These are phyloP conservation scores for Silurus meridionalis DNA, from an alignment of 2,113 vertebrate species.

Conservation along the genomic window DNA sequence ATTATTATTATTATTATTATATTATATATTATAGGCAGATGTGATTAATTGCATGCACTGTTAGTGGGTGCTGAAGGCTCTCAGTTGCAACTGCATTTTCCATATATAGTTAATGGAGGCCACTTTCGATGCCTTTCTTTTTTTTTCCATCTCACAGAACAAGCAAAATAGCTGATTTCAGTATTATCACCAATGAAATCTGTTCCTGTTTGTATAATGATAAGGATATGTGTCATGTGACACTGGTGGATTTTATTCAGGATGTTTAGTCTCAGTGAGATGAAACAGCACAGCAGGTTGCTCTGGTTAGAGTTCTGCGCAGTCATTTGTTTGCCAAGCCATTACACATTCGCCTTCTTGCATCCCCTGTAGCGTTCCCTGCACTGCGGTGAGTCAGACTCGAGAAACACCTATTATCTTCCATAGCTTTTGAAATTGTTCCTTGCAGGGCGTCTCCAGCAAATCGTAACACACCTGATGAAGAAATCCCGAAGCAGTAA, in stretches of 20 bases:
- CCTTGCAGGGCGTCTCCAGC: not conserved
- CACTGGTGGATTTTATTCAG: not conserved
- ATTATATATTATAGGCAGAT: not conserved
- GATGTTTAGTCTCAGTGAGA: not conserved
- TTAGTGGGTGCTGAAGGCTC: not conserved
- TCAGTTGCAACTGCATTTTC: not conserved
- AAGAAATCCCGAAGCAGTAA: not conserved
- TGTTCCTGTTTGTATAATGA: not conserved
- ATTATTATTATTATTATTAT: too few relatives aligned
- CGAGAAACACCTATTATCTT: not conserved
- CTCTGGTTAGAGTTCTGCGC: not conserved
- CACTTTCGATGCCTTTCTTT: not conserved
- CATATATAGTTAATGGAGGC: not conserved
- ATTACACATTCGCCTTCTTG: not conserved
- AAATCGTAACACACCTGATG: conserved; percentile 8
- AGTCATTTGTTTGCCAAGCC: not conserved
- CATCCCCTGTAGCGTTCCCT: not conserved
- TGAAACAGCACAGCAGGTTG: not conserved
- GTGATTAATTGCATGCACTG: not conserved
- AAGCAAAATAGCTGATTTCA: not conserved
- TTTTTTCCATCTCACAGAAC: not conserved
- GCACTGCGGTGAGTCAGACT: not conserved
- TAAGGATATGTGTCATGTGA: not conserved
- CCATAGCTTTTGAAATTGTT: not conserved
- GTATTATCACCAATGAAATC: not conserved